Evolutionary conservation across 2,113 vertebrate species (phyloP).

Genomic region (Rutilus rutilus): DNA sequence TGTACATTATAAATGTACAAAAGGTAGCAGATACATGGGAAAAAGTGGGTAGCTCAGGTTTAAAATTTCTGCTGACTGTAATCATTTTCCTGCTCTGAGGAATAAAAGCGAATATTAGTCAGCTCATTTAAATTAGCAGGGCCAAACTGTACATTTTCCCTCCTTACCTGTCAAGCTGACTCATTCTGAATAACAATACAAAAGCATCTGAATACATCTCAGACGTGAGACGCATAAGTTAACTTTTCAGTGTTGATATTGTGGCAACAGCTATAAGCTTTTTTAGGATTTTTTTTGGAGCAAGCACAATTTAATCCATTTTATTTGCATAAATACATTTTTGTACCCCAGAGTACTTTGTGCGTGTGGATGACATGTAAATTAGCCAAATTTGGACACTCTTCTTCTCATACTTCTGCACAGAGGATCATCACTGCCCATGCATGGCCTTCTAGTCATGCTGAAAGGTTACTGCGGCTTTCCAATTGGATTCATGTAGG

Average conservation of each 20-base stretch:
- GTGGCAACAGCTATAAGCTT: conserved; percentile 55
- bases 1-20: not conserved
- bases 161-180: not conserved
- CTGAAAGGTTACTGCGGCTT: conserved; percentile 32
- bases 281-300: conserved; percentile 47
- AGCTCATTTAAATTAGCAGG: conserved; percentile 25
- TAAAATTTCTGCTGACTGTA: conserved; percentile 3
- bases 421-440: conserved; percentile 21
- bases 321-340: conserved; percentile 62
- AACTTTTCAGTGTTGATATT: conserved; percentile 53
- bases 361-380: conserved; percentile 44
- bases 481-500: conserved; percentile 38
- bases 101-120: conserved; percentile 15
- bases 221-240: conserved; percentile 21
- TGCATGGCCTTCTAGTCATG: conserved; percentile 31
- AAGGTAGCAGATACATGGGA: not conserved
- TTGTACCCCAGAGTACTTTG: conserved; percentile 44
- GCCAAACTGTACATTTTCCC: conserved; percentile 20
- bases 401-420: not conserved
- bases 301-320: conserved; percentile 59
- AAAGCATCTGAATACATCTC: conserved; percentile 22
- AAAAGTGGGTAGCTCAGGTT: not conserved
- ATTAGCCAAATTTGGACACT: conserved; percentile 13
- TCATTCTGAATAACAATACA: conserved; percentile 23
- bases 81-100: conserved; percentile 4